These are phyloP conservation scores for Apotomis betuletana DNA, from an alignment of 2,888 invertebrate genomes.

Conservation along the genomic window DNA sequence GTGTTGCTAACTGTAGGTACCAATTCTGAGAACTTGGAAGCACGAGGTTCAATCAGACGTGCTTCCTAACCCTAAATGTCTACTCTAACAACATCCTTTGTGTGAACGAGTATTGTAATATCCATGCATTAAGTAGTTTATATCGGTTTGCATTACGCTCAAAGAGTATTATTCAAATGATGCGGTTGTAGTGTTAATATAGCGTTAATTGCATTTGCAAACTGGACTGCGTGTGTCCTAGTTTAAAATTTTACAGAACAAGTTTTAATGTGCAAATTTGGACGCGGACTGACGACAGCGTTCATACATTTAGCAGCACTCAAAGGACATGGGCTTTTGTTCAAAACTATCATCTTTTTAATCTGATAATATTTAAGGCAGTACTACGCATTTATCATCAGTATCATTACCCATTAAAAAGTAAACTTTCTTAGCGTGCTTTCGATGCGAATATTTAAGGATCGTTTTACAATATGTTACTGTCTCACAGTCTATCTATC, in stretches of 20 bases:
- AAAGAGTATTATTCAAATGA: background rate
- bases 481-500: no score
- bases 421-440: no score
- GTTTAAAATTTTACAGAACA: background rate
- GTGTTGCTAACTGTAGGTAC: conserved; percentile 9
- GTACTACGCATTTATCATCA: no score
- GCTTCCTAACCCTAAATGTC: background rate
- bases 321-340: background rate
- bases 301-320: background rate
- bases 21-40: conserved; percentile 1
- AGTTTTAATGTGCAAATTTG: conserved; percentile 1
- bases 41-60: conserved; percentile 9
- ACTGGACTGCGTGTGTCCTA: background rate
- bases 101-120: conserved; percentile 1
- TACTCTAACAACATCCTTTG: background rate
- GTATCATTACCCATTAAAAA: no score
- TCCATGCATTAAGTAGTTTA: background rate
- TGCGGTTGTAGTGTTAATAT: background rate
- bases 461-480: no score
- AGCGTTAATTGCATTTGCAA: conserved; percentile 1
- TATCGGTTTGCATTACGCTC: background rate
- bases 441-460: no score
- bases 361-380: no score
- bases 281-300: background rate
- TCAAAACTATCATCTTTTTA: background rate